Percentiles rank a stretch among this genome's conserved stretches.
Conservation (phyloP, 2,888 invertebrate genomes). For the Leptinotarsa haldemani region DNA sequence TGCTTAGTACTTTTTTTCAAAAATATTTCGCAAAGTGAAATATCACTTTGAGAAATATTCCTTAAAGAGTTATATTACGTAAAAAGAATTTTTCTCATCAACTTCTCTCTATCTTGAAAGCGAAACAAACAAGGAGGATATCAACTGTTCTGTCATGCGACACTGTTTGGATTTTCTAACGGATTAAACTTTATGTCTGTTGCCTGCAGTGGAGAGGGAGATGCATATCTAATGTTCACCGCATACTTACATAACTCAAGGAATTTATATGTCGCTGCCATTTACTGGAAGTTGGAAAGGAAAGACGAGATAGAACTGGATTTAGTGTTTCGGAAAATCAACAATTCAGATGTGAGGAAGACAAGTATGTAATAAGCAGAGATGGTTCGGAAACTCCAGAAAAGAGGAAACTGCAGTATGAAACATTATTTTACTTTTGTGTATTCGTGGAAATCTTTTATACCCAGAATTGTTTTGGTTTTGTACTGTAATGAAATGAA, state of each 20-base stretch:
- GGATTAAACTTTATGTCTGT: conserved; percentile 48
- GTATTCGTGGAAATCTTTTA: neutral
- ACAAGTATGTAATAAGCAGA: conserved; percentile 20
- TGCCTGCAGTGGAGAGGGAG: conserved; percentile 35
- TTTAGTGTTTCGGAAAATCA: conserved; percentile 32
- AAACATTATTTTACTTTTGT: neutral
- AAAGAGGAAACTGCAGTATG: conserved; percentile 5
- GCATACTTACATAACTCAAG: conserved; percentile 41
- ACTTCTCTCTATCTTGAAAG: neutral
- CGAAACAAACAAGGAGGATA: neutral
- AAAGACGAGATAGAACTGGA: conserved; percentile 29
- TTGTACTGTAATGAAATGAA: too few relatives aligned
- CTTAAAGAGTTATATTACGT: too few relatives aligned
- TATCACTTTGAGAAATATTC: too few relatives aligned
- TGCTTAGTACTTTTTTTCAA: too few relatives aligned
- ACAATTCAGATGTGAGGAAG: conserved; percentile 25
- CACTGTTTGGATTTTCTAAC: conserved; percentile 46
- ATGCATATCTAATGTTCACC: conserved; percentile 41
- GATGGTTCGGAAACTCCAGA: conserved; percentile 2
- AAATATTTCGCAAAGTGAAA: too few relatives aligned
- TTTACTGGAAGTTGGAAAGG: conserved; percentile 29
- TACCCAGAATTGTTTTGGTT: conserved; percentile 16
- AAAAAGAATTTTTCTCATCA: too few relatives aligned
- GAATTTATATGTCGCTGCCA: conserved; percentile 36
- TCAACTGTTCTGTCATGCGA: conserved; percentile 29